These are phyloP conservation scores for Perizoma flavofasciatum DNA, from an alignment of 2,888 invertebrate species.

Conservation along the genomic window DNA sequence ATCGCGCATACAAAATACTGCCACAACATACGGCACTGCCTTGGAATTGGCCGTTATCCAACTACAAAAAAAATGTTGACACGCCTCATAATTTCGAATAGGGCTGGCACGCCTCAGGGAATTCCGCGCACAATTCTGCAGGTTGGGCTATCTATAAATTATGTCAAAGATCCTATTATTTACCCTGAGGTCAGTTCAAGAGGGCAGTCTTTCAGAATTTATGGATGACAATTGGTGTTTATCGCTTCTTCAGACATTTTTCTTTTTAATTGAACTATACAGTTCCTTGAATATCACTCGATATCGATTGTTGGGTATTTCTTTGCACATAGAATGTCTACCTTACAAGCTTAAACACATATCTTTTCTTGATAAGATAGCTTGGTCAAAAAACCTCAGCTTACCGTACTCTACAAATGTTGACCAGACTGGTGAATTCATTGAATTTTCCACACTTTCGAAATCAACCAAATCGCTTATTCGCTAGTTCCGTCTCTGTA, in stretches of 20 bases:
- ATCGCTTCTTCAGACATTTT: slow-evolving; percentile 8
- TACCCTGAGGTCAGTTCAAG: slow-evolving; percentile 20
- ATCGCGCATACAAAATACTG: slow-evolving; percentile 27
- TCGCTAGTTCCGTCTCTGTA: too few relatives aligned
- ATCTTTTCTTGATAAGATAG: too few relatives aligned
- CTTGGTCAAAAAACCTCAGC: too few relatives aligned
- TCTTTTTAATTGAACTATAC: background rate
- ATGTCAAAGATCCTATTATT: slow-evolving; percentile 4
- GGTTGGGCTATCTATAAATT: slow-evolving; percentile 23
- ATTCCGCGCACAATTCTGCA: slow-evolving; percentile 16
- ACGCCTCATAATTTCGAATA: slow-evolving; percentile 19
- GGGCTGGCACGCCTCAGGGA: slow-evolving; percentile 14
- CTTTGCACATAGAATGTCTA: too few relatives aligned
- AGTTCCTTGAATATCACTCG: too few relatives aligned
- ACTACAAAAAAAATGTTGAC: slow-evolving; percentile 31
- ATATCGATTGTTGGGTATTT: too few relatives aligned
- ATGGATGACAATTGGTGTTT: slow-evolving; percentile 17
- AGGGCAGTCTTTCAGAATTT: slow-evolving; percentile 12
- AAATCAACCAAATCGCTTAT: too few relatives aligned
- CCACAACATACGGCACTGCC: slow-evolving; percentile 21
- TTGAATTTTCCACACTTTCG: too few relatives aligned
- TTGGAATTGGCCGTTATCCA: slow-evolving; percentile 34
- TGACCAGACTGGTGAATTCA: too few relatives aligned
- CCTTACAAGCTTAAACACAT: too few relatives aligned
- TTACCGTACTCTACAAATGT: too few relatives aligned